A percentile compares a stretch with the other conserved stretches of the same genome.
phyloP scores from a whole-genome alignment of 2,888 invertebrate genomes.

The Pseudococcus jackbeardsleyi region DNA sequence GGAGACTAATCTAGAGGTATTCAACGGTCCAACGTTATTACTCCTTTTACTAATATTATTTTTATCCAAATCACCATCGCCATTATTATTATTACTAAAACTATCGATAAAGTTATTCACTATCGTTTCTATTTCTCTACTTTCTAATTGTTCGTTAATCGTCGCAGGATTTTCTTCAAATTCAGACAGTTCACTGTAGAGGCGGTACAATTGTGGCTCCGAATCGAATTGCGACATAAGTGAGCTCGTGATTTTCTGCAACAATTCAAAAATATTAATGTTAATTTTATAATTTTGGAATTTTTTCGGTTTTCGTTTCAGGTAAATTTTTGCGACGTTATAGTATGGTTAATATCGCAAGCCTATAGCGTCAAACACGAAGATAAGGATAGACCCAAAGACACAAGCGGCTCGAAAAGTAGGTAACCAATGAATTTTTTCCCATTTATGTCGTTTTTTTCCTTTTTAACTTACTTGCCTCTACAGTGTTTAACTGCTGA shows the following conservation, averaged over 20 bases:
- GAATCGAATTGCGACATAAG: constrained; percentile 56
- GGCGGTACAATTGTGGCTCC: constrained; percentile 60
- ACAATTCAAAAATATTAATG: constrained; percentile 61
- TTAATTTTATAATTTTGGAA: constrained; percentile 40
- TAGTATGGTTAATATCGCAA: constrained; percentile 9
- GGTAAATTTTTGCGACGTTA: background rate
- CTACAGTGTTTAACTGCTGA: constrained; percentile 64
- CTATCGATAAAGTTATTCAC: constrained; percentile 52
- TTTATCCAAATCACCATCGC: constrained; percentile 17
- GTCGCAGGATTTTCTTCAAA: constrained; percentile 38
- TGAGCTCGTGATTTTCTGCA: constrained; percentile 61
- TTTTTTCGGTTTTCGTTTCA: background rate
- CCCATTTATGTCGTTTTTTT: constrained; percentile 26
- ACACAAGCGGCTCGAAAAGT: background rate
- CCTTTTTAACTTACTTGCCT: constrained; percentile 49
- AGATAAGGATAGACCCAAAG: background rate
- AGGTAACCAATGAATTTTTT: background rate
- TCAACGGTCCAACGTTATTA: background rate
- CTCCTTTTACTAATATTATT: constrained; percentile 27
- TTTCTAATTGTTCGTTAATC: constrained; percentile 8
- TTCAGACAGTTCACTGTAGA: constrained; percentile 64
- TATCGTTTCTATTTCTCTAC: constrained; percentile 6
- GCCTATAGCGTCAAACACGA: background rate
- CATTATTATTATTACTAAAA: constrained; percentile 50
- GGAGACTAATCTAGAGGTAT: background rate